Conservation (phyloP, 2,888 invertebrate genomes). For the Tetragonula carbonaria region DNA sequence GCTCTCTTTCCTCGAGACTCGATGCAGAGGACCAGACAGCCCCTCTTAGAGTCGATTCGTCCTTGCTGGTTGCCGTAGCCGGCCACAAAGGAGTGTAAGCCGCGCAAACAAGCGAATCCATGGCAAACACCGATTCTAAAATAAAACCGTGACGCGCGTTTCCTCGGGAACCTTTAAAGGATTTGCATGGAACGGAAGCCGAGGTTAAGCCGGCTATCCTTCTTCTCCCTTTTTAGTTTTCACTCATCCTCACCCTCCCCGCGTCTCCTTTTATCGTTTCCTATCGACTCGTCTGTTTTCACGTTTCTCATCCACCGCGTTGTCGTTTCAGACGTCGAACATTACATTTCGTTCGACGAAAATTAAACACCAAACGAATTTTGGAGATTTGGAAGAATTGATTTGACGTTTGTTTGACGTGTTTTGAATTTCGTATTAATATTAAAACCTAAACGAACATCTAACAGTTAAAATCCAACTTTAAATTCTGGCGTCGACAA, state of each 20-base stretch:
- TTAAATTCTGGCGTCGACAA: too few relatives aligned
- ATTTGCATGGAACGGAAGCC: conserved; percentile 49
- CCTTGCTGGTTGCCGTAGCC: conserved; percentile 51
- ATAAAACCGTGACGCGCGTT: conserved; percentile 61
- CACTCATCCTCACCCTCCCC: not conserved
- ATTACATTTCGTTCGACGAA: not conserved
- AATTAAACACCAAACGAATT: not conserved
- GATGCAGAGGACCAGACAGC: conserved; percentile 12
- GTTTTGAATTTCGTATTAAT: too few relatives aligned
- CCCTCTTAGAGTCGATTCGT: conserved; percentile 49
- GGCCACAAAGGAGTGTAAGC: conserved; percentile 40
- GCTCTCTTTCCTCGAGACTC: not conserved
- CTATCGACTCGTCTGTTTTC: not conserved
- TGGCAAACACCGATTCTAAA: conserved; percentile 63
- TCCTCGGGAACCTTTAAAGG: conserved; percentile 50
- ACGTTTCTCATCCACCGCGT: not conserved
- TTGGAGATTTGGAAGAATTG: too few relatives aligned
- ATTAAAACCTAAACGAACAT: too few relatives aligned
- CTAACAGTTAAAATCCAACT: too few relatives aligned
- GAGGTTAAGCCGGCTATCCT: conserved; percentile 48
- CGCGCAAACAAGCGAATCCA: conserved; percentile 54
- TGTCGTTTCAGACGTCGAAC: not conserved
- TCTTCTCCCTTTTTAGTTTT: not conserved
- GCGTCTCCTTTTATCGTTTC: not conserved
- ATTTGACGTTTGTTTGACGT: too few relatives aligned